phyloP scores from a whole-genome alignment of 2,888 invertebrate genomes.

The Adelognathus sp. region DNA sequence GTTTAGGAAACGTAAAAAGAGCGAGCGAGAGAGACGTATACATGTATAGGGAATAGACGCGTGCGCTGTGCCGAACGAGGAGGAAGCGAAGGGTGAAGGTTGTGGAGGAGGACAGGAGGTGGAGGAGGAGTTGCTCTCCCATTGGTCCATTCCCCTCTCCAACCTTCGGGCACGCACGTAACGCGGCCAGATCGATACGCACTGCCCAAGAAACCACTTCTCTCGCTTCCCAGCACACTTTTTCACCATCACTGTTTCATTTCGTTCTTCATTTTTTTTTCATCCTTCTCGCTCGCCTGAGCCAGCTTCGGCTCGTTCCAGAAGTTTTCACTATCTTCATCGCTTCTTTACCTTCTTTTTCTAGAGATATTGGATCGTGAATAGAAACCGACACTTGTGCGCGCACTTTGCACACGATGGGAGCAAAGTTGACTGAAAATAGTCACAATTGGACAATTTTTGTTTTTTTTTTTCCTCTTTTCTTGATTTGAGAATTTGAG shows the following conservation, averaged over 20 bases:
- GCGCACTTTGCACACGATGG: too few relatives aligned
- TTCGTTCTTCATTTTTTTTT: not conserved
- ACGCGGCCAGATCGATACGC: conserved; percentile 81
- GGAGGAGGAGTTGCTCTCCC: conserved; percentile 77
- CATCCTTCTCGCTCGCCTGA: not conserved
- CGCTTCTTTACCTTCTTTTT: conserved; percentile 12
- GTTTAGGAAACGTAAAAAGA: conserved; percentile 24
- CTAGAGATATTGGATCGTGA: too few relatives aligned
- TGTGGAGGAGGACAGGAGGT: conserved; percentile 65
- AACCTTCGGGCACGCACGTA: conserved; percentile 79
- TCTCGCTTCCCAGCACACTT: conserved; percentile 18
- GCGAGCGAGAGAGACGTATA: conserved; percentile 45
- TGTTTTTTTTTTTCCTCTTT: too few relatives aligned
- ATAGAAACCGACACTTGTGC: too few relatives aligned
- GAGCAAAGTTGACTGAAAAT: too few relatives aligned
- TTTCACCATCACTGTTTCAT: not conserved
- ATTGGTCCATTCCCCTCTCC: conserved; percentile 79
- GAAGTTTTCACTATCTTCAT: not conserved
- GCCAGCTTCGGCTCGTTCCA: not conserved
- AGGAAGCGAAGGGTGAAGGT: conserved; percentile 60
- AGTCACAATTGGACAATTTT: too few relatives aligned
- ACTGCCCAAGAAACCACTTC: conserved; percentile 77
- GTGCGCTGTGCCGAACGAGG: conserved; percentile 16
- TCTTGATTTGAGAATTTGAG: too few relatives aligned
- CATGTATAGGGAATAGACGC: conserved; percentile 54